Conservation (phyloP, 1,140 invertebrate genomes). For the Caenorhabditis remanei region DNA sequence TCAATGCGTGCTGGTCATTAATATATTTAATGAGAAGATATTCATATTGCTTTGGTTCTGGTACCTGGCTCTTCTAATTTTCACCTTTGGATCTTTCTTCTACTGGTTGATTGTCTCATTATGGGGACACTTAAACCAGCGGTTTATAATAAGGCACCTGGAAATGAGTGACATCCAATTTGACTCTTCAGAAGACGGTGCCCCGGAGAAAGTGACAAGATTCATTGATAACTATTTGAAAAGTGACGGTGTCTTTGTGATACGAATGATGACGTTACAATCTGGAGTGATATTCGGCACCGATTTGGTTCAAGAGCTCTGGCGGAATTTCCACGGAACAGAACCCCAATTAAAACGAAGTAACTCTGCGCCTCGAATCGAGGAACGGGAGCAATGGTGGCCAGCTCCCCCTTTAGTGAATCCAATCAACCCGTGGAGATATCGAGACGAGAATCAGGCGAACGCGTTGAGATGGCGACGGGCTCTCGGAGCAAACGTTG, state of each 20-base stretch:
- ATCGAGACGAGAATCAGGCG: neutral
- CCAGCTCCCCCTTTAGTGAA: conserved; percentile 39
- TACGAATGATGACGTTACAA: conserved; percentile 79
- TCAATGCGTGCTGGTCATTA: conserved; percentile 81
- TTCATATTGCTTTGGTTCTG: conserved; percentile 81
- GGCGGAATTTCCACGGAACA: conserved; percentile 70
- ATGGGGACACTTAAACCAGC: conserved; percentile 68
- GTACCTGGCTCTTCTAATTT: conserved; percentile 79
- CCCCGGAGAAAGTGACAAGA: conserved; percentile 67
- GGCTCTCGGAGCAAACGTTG: conserved; percentile 56
- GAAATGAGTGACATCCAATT: conserved; percentile 75
- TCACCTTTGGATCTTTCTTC: conserved; percentile 77
- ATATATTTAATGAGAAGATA: conserved; percentile 81
- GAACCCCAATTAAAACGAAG: conserved; percentile 71
- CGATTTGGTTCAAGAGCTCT: conserved; percentile 73
- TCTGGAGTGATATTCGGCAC: conserved; percentile 77
- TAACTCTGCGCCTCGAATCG: conserved; percentile 69
- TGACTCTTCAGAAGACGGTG: conserved; percentile 65
- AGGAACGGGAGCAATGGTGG: conserved; percentile 25
- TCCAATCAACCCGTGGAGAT: conserved; percentile 7
- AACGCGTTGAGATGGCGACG: conserved; percentile 54
- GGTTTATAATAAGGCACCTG: conserved; percentile 72
- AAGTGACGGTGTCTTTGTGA: conserved; percentile 80
- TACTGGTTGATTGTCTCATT: conserved; percentile 73
- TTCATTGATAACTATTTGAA: conserved; percentile 80